Base-by-base conservation (phyloP, 2,888 invertebrate genomes). In the Yponomeuta cagnagella region DNA sequence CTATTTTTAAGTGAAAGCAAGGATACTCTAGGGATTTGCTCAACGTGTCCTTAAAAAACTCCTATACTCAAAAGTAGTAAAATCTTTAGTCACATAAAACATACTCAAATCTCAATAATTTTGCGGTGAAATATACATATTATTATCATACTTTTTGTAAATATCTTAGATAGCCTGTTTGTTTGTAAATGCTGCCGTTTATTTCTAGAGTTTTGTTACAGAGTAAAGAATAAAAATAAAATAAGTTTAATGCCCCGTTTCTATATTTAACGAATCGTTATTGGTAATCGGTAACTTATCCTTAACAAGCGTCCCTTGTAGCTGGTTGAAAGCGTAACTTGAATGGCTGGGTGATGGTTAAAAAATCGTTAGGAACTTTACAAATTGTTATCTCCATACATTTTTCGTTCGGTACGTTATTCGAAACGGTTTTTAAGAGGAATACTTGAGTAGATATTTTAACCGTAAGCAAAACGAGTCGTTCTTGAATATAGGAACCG, bases 81-180 rank as follows among this genome's bases (percentile, higher is more conserved):
- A 77, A 23, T 48, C 23, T 69, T 82, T 84, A 86, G 83, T 85
- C 84, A 80, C 81, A 77, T 76, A 76, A 75, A 74, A 77, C 83
- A 90, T 90, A 91, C 90, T 90, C 90, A 90, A 72, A 71, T 75
- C 72, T 77, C 75, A 77, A 58, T 58, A 79, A 75, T 74, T 78
- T 70, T 52, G 63, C 43, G 71, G 67, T 70, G 73, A 74, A 73
- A 73, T 73, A 72, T 72, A 74, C 63, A 76, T 80, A 12, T 37
- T 70, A 74, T 76, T 79, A 79, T 67, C 5, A 58, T 58, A 58
- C 12, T 15, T 58, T 58, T 58, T 58, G 52, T 58, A 73, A 68
- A 63, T 64, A 48, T 9, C 69, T 75, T 77, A 76, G 73, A 76
- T 77, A 76, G 77, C 74, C 75, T 78, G 76, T 77, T 76, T 69